Base-by-base conservation (phyloP, 1,140 invertebrate species). In the Bombus sibiricus region DNA sequence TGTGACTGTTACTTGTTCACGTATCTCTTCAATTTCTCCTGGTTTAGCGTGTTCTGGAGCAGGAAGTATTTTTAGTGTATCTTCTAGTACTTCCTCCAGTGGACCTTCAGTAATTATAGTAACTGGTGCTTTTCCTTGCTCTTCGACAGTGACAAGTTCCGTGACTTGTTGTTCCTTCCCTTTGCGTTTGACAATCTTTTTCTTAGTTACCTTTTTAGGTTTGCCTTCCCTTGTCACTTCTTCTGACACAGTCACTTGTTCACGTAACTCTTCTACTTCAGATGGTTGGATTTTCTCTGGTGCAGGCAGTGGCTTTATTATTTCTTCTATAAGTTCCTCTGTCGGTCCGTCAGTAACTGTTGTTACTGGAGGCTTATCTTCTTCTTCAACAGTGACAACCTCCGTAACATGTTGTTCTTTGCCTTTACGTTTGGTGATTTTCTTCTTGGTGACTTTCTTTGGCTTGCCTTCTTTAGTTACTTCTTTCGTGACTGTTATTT, bases 171-270 rank as follows among this genome's bases (percentile, higher is more conserved):
- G 89, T 79, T 91, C 91, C 12, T 89, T 79, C 12, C 94, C 94
- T 68, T 88, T 92, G 5, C 85, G 88, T 82, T 92, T 94, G 25
- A 93, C 93, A 15, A 93, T 90, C 18, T 95, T 93, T 76, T 94
- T 93, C 10, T 94, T 95, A 32, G 89, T 90, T 0, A 39, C n/a
- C 22, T 73, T 85, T 12, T 64, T 79, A 0, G 82, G 74, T 10
- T 83, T 71, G 1, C 41, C 81, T 37, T 37, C 41, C 3, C 8
- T 34, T 1, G 72, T 53, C n/a, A 86, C 89, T 93, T 95, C 10
- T 89, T 96, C 94, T 12, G 95, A 93, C 4, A 95, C 88, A 10
- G 92, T 92, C 12, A 95, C 93, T 84, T 95, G 93, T 92, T 96
- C 94, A 0, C 91, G 93, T 18, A 93, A 71, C 91, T 95, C 94